A percentile compares a stretch with the other conserved stretches of the same genome.
Conservation (phyloP, 1,140 invertebrate genomes). For the Sycophaga agraensis region DNA sequence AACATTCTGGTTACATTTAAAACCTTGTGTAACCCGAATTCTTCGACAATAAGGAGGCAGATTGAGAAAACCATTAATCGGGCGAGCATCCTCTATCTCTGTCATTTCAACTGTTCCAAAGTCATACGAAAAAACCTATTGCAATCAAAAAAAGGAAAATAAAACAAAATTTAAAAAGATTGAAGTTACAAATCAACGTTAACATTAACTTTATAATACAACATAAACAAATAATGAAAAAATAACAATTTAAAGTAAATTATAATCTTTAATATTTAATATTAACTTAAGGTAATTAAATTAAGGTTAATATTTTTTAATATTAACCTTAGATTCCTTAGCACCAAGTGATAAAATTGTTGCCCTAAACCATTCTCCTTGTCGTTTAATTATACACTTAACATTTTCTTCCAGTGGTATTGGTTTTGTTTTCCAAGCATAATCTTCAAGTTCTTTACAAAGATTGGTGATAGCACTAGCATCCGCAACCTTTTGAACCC, state of each 20-base stretch:
- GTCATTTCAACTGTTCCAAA: conserved; percentile 19
- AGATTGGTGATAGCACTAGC: conserved; percentile 7
- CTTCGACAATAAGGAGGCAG: background rate
- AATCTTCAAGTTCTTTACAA: conserved; percentile 24
- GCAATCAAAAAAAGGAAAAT: background rate
- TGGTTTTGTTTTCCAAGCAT: background rate
- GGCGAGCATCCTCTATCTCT: conserved; percentile 24
- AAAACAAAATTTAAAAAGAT: background rate
- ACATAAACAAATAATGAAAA: background rate
- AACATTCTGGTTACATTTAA: no score
- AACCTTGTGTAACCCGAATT: conserved; percentile 9
- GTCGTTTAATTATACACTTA: conserved; percentile 34
- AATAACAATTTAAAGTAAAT: no score
- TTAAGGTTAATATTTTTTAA: no score
- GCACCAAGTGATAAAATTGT: conserved; percentile 29
- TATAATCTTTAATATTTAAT: no score
- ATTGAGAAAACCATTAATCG: conserved; percentile 26
- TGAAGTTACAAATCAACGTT: background rate
- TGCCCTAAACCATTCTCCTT: conserved; percentile 40
- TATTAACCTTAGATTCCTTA: background rate
- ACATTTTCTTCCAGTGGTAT: conserved; percentile 31
- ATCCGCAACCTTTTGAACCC: conserved; percentile 35
- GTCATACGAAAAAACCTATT: conserved; percentile 8
- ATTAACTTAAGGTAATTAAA: no score
- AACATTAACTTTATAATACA: background rate